A percentile compares a stretch with the other conserved stretches of the same genome.
These are phyloP conservation scores for Ataeniobius toweri DNA, from an alignment of 2,797 vertebrate species.

Conservation along the genomic window DNA sequence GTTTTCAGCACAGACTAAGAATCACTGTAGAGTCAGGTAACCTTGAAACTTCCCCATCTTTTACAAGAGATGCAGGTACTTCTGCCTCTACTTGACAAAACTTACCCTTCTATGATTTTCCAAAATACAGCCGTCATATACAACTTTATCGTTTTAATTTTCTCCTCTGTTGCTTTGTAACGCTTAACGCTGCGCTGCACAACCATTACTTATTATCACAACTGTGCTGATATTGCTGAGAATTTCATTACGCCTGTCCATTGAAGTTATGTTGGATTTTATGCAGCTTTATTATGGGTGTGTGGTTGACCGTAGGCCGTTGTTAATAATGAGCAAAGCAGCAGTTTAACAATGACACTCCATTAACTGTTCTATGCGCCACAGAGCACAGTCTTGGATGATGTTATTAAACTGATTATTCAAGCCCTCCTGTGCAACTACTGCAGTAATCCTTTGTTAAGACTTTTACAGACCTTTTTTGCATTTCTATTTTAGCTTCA, in stretches of 20 bases:
- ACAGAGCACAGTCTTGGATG: constrained; percentile 73
- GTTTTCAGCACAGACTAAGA: constrained; percentile 19
- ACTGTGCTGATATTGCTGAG: constrained; percentile 66
- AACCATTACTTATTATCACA: constrained; percentile 71
- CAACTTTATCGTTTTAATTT: constrained; percentile 78
- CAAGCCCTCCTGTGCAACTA: constrained; percentile 53
- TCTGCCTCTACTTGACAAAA: constrained; percentile 10
- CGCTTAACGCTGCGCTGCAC: constrained; percentile 49
- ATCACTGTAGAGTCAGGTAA: constrained; percentile 28
- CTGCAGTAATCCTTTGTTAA: constrained; percentile 48
- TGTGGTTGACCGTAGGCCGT: constrained; percentile 74
- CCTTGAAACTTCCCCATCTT: constrained; percentile 49
- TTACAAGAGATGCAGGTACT: constrained; percentile 7
- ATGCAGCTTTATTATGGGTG: constrained; percentile 78
- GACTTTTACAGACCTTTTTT: constrained; percentile 58
- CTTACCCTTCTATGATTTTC: constrained; percentile 2
- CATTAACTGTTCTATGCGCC: constrained; percentile 74
- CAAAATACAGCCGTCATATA: constrained; percentile 48
- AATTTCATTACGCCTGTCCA: constrained; percentile 79
- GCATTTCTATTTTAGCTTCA: constrained; percentile 44
- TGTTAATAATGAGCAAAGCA: constrained; percentile 79
- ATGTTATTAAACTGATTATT: constrained; percentile 83
- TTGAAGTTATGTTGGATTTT: constrained; percentile 78
- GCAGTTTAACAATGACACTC: constrained; percentile 82
- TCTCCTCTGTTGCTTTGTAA: constrained; percentile 75